Evolutionary conservation across 2,888 invertebrate species (phyloP), one percentile per base, ranked within the genome.

Genomic region (Mythimna ferrago): DNA sequence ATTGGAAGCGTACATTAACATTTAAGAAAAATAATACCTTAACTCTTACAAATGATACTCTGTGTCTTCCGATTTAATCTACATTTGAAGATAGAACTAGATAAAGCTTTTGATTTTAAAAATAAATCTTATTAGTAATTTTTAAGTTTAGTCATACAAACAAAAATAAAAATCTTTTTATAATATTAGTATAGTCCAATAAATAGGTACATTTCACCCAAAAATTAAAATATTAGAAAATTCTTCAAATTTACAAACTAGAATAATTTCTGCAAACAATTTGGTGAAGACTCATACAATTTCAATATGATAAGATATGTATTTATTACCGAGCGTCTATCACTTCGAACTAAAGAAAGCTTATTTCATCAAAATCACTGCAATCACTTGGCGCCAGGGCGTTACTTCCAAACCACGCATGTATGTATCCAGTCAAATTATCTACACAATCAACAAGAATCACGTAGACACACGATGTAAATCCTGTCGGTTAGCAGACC

Each of bases 401-500:
- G 76, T 85, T 73, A 62, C 73, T 71, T 67, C 48, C 69, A 73
- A 71, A 75, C 67, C 60, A 81, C 77, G 69, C 74, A 68, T 81
- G 72, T 67, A 71, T 75, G 73, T 76, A 82, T 70, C 73, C 56
- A 82, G 68, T 73, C 70, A 82, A 83, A 86, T 86, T 86, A 86
- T 85, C 82, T 71, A 56, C 68, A 82, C 80, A 84, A 86, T 88
- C 88, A 86, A 78, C 85, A 65, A 80, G 75, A 79, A 77, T 83
- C 88, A 87, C 87, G 87, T 87, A 87, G 77, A 76, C 71, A 63
- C 64, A 70, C 79, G 83, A 78, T 79, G 69, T 85, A 82, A 74
- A 77, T 76, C 75, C 73, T 62, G 57, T 53, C 62, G 56, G 82
- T 84, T 82, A 86, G 65, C 32, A 26, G 61, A 61, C 68, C 67